Evolutionary conservation across 2,113 vertebrate genomes (phyloP), one percentile per base, ranked within the genome.

Genomic region (Sorex araneus): DNA sequence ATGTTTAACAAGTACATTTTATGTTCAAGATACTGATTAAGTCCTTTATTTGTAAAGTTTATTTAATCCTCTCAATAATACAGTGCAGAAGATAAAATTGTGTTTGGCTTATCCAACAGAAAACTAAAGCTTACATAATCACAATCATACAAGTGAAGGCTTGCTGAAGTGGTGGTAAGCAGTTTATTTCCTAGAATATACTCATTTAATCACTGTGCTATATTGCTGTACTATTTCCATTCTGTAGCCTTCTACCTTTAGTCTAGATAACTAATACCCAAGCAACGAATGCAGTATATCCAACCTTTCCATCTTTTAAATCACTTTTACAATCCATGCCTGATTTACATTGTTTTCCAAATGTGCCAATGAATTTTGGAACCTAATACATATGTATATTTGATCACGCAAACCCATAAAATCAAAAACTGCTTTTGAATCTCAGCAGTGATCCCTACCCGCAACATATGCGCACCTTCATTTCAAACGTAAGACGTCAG

Each of bases 261-360:
- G 9, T 78, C 25, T 50, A 75, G 21, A 73, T 81, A 19, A 70
- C 18, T 79, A 71, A 82, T 66, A 8, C 12, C 10, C 70, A 69
- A 79, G 50, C 79, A 88, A 73, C 47, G 43, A 0, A 1, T 87
- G 27, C 11, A 64, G 16, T 47, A 40, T 6, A n/a, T 43, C 8
- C 60, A 86, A 71, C 19, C 70, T 86, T 27, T 64, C 64, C 32
- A 25, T 91, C 16, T 92, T 36, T 79, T 63, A 40, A 89, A 84
- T 67, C 32, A 79, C 19, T 45, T 91, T 90, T 75, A 40, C 79
- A 71, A 90, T 92, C 89, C 64, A 83, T 93, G n/a, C 54, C 63
- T 96, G 69, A 73, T 43, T 66, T 88, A 40, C 75, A 30, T 92
- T 96, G 18, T 71, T 21, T 86, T 78, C 27, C 77, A 87, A 40